Percentiles rank a stretch among this genome's conserved stretches.
phyloP scores from a whole-genome alignment of 2,113 vertebrate species.

The Mobula birostris region DNA sequence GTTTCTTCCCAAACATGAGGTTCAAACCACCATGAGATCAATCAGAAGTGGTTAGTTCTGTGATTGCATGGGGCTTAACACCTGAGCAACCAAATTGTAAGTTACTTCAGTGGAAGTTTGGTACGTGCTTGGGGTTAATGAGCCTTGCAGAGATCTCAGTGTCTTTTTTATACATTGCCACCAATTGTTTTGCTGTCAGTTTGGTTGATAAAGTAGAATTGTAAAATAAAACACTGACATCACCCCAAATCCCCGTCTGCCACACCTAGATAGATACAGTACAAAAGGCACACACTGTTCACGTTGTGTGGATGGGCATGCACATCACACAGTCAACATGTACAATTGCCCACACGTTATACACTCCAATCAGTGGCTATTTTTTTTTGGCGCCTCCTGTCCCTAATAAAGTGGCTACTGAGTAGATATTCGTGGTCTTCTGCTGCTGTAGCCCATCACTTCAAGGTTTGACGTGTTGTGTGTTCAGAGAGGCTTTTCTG shows the following conservation, averaged over 20 bases:
- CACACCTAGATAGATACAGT: too few species aligned
- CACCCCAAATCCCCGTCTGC: not conserved
- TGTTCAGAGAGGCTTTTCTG: too few species aligned
- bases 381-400: too few species aligned
- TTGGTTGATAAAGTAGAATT: not conserved
- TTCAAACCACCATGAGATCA: not conserved
- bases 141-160: not conserved
- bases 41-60: not conserved
- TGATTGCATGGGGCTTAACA: not conserved
- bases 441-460: too few species aligned
- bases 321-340: too few species aligned
- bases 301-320: too few species aligned
- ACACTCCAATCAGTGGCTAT: too few species aligned
- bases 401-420: too few species aligned
- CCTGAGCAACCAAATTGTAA: not conserved
- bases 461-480: too few species aligned
- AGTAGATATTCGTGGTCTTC: too few species aligned
- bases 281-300: too few species aligned
- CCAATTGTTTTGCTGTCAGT: not conserved
- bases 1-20: not conserved
- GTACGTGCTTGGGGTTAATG: not conserved
- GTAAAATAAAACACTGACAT: not conserved
- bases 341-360: too few species aligned
- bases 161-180: not conserved
- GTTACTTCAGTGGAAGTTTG: not conserved